These are phyloP conservation scores for Lycocerus yunnanus DNA, from an alignment of 2,888 invertebrate genomes.

Conservation along the genomic window DNA sequence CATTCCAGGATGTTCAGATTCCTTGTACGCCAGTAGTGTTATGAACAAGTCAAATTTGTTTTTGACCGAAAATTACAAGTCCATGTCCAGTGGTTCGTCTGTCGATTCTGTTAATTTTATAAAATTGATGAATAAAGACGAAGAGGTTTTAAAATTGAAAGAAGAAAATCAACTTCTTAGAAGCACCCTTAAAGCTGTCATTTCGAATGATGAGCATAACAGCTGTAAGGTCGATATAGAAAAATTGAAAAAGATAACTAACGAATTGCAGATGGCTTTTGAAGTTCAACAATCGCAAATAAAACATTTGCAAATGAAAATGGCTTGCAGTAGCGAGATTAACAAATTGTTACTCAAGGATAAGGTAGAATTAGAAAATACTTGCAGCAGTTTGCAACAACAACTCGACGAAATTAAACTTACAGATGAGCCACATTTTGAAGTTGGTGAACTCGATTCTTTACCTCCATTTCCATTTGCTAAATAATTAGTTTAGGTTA, in stretches of 20 bases:
- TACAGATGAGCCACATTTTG: conserved; percentile 11
- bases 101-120: conserved; percentile 14
- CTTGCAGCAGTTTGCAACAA: conserved; percentile 33
- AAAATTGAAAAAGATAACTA: conserved; percentile 37
- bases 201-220: conserved; percentile 5
- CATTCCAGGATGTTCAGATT: conserved; percentile 1
- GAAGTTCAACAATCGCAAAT: conserved; percentile 45
- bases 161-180: conserved; percentile 44
- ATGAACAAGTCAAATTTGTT: not conserved
- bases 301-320: conserved; percentile 41
- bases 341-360: conserved; percentile 41
- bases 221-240: conserved; percentile 40
- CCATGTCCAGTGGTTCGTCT: conserved; percentile 9
- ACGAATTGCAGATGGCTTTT: conserved; percentile 38
- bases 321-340: conserved; percentile 39
- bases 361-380: conserved; percentile 39
- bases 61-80: conserved; percentile 9
- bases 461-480: conserved; percentile 36
- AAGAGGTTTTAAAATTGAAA: conserved; percentile 37
- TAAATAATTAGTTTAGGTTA: conserved; percentile 9
- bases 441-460: conserved; percentile 34
- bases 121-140: conserved; percentile 19
- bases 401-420: conserved; percentile 23
- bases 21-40: conserved; percentile 2
- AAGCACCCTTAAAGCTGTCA: conserved; percentile 19